Conservation (phyloP, 2,113 vertebrate genomes). For the Scomber colias region DNA sequence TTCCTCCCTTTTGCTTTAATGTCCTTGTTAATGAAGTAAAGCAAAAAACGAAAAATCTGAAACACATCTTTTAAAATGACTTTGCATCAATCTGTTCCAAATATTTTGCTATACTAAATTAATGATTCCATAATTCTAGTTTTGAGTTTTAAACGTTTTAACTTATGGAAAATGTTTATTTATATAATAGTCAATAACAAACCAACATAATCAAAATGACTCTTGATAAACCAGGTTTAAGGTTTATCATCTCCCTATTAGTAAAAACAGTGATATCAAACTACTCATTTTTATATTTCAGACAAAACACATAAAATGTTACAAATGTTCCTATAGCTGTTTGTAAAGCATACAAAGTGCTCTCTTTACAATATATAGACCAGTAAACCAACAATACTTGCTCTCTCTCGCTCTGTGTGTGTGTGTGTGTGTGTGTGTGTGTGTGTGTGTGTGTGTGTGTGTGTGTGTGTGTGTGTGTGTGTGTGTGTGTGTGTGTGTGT, state of each 20-base stretch:
- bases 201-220: neutral
- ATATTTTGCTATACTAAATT: too few species aligned
- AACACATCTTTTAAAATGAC: too few species aligned
- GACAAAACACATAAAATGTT: neutral
- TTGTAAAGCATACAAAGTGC: neutral
- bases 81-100: too few species aligned
- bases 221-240: neutral
- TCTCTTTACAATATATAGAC: constrained; percentile 3
- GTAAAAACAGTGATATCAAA: neutral
- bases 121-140: too few species aligned
- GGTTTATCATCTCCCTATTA: neutral
- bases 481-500: neutral
- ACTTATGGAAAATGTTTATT: neutral
- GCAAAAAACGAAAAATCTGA: too few species aligned
- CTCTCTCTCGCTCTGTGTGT: too few species aligned
- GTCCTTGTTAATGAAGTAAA: too few species aligned
- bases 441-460: neutral
- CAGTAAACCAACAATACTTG: neutral
- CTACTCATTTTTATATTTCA: neutral
- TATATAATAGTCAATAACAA: constrained; percentile 6
- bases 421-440: neutral
- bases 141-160: neutral
- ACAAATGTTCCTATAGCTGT: neutral
- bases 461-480: neutral
- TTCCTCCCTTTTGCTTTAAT: too few species aligned